phyloP scores from a whole-genome alignment of 1,140 invertebrate species.

The Drosophila parabipectinata region DNA sequence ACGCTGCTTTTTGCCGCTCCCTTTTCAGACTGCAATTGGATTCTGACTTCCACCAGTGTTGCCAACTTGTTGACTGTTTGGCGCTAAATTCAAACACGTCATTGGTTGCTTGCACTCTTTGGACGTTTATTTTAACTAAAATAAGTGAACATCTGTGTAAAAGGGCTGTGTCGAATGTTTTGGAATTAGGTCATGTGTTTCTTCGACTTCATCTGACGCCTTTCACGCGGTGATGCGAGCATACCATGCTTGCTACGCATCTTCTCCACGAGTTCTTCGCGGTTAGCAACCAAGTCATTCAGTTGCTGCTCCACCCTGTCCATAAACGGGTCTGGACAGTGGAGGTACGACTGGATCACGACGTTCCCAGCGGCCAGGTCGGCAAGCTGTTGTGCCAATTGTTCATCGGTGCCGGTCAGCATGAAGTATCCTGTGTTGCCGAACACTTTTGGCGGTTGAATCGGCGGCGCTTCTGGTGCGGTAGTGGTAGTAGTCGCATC shows the following conservation, averaged over 20 bases:
- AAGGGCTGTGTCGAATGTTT: no score
- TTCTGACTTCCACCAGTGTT: conserved; percentile 32
- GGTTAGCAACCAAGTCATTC: conserved; percentile 13
- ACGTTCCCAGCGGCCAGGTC: conserved; percentile 22
- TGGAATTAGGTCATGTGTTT: neutral
- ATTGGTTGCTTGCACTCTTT: neutral
- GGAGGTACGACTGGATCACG: neutral
- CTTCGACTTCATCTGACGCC: conserved; percentile 2
- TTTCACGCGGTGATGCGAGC: neutral
- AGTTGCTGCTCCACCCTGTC: conserved; percentile 47
- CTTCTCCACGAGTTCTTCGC: conserved; percentile 19
- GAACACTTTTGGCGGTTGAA: conserved; percentile 16
- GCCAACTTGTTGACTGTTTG: conserved; percentile 21
- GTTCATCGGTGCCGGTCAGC: conserved; percentile 38
- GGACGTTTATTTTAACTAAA: neutral
- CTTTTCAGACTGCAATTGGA: conserved; percentile 1
- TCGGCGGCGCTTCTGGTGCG: neutral
- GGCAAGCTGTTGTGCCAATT: conserved; percentile 28
- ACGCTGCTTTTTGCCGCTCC: neutral
- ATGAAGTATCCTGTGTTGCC: conserved; percentile 46
- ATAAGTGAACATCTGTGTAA: neutral
- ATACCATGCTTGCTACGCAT: conserved; percentile 37
- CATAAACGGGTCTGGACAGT: conserved; percentile 5
- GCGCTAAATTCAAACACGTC: neutral
- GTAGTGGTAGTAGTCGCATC: no score